A percentile compares a stretch with the other conserved stretches of the same genome.
These are phyloP conservation scores for Anoplophora glabripennis DNA, from an alignment of 1,140 invertebrate species.

Conservation along the genomic window DNA sequence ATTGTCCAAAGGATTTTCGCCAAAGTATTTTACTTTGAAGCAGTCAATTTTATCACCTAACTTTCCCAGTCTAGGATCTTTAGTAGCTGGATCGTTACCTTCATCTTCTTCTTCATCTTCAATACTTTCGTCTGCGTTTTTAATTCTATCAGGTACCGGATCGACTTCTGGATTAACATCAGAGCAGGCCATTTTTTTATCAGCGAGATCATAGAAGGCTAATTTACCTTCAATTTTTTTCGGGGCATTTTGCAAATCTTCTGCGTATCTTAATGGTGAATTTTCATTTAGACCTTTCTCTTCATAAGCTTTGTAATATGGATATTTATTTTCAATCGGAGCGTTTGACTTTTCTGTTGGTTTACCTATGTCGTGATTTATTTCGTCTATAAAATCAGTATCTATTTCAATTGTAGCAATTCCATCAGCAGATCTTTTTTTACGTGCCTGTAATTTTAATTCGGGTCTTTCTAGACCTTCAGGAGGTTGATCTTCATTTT, in stretches of 20 bases:
- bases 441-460: neutral
- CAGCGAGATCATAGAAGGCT: conserved; percentile 59
- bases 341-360: neutral
- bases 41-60: conserved; percentile 73
- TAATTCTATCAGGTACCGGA: conserved; percentile 54
- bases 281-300: conserved; percentile 46
- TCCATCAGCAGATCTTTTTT: conserved; percentile 24
- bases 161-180: conserved; percentile 54
- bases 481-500: neutral
- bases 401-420: conserved; percentile 22
- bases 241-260: conserved; percentile 57
- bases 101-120: conserved; percentile 38
- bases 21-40: conserved; percentile 70
- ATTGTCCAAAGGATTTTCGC: conserved; percentile 68
- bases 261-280: conserved; percentile 59
- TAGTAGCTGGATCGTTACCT: conserved; percentile 23
- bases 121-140: conserved; percentile 47
- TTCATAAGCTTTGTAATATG: conserved; percentile 36
- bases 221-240: conserved; percentile 55
- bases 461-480: conserved; percentile 1
- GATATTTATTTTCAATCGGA: conserved; percentile 30
- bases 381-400: conserved; percentile 23
- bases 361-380: conserved; percentile 16
- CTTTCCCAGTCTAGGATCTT: conserved; percentile 50
- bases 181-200: conserved; percentile 49